A percentile compares a stretch with the other conserved stretches of the same genome.
Conservation (phyloP, 2,888 invertebrate species). For the Pristionchus arcanus region DNA sequence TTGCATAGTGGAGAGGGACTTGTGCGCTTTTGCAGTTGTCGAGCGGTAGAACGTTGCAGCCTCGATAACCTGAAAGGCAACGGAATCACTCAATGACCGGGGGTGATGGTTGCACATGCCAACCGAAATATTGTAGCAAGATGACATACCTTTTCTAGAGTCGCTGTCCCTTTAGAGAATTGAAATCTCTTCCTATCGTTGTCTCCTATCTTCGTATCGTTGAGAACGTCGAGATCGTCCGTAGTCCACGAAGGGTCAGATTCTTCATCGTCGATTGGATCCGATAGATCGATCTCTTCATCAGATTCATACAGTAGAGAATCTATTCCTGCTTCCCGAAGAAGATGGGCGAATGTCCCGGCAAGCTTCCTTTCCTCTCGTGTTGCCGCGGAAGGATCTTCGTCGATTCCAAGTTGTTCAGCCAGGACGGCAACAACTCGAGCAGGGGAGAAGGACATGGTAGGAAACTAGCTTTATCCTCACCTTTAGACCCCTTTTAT, state of each 20-base stretch:
- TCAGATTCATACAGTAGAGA: neutral
- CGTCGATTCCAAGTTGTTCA: neutral
- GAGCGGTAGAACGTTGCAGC: neutral
- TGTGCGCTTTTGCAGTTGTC: neutral
- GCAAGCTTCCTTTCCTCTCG: neutral
- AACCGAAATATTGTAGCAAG: neutral
- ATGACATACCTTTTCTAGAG: neutral
- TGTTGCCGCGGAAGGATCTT: neutral
- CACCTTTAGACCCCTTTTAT: too few species aligned
- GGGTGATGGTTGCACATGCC: too few species aligned
- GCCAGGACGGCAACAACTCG: neutral
- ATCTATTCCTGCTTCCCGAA: neutral
- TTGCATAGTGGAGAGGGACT: neutral
- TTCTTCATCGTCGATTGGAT: neutral
- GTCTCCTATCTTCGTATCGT: too few species aligned
- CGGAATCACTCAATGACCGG: too few species aligned
- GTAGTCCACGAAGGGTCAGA: neutral
- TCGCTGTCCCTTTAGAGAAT: neutral
- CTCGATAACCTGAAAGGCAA: neutral
- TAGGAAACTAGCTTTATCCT: too few species aligned
- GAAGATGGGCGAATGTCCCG: neutral
- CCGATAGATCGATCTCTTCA: neutral
- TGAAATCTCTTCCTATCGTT: neutral
- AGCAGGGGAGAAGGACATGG: neutral
- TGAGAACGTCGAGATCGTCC: neutral